Percentiles rank a stretch among this genome's conserved stretches.
Conservation (phyloP, 1,140 invertebrate species). For the Adelges cooleyi region DNA sequence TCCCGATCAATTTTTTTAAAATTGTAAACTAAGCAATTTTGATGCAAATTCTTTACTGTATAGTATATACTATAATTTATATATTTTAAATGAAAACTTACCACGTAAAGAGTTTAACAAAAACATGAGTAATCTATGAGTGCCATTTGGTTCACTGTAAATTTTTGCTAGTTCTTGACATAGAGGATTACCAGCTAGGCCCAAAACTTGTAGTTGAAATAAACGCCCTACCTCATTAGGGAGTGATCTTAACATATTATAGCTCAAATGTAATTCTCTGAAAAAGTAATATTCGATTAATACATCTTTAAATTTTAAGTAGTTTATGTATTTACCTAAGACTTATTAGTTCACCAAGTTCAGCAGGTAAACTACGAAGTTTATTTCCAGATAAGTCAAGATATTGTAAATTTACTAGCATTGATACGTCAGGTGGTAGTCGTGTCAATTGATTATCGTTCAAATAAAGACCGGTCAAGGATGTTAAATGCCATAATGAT, state of each 20-base stretch:
- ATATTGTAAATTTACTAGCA: constrained; percentile 66
- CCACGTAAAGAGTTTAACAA: constrained; percentile 90
- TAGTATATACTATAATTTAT: too few relatives aligned
- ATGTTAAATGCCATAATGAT: constrained; percentile 75
- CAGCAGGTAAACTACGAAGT: constrained; percentile 80
- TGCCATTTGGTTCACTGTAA: constrained; percentile 86
- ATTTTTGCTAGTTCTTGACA: constrained; percentile 81
- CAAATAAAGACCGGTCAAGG: constrained; percentile 85
- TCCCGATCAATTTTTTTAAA: background rate
- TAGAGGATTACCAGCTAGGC: constrained; percentile 87
- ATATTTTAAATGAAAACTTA: constrained; percentile 46
- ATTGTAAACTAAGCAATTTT: background rate
- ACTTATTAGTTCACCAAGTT: constrained; percentile 88
- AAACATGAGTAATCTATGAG: constrained; percentile 81
- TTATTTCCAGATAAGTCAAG: constrained; percentile 92
- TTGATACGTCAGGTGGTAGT: constrained; percentile 77
- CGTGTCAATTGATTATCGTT: constrained; percentile 86
- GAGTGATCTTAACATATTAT: constrained; percentile 84
- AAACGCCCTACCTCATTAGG: constrained; percentile 96
- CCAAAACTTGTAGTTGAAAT: constrained; percentile 84
- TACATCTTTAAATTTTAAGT: too few relatives aligned
- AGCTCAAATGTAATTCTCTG: constrained; percentile 85
- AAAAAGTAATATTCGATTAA: constrained; percentile 36
- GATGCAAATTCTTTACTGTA: background rate
- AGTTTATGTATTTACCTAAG: constrained; percentile 51